A percentile compares a stretch with the other conserved stretches of the same genome.
Evolutionary conservation across 2,797 vertebrate genomes (phyloP).

Genomic region (Sebastes taczanowskii): DNA sequence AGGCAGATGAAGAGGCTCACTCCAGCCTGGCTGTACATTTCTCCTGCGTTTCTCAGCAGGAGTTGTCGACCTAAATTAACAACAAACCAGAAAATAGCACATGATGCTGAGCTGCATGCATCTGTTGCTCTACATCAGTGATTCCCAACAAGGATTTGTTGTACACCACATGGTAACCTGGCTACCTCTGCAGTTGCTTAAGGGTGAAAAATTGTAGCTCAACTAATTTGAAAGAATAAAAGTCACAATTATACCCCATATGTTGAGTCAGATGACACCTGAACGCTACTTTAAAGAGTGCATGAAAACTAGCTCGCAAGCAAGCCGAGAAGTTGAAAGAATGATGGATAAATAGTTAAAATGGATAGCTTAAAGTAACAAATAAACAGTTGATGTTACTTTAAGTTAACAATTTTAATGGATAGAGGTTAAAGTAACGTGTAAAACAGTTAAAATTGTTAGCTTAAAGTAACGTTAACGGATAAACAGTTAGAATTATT

Average conservation of each 20-base stretch:
- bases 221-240: not conserved
- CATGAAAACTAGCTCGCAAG: not conserved
- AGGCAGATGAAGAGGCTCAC: slow-evolving; percentile 6
- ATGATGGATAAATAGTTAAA: not conserved
- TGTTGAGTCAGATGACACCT: not conserved
- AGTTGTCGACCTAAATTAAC: not conserved
- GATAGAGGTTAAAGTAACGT: not conserved
- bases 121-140: not conserved
- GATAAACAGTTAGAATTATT: not conserved
- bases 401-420: not conserved
- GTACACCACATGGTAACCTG: not conserved
- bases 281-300: not conserved
- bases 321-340: not conserved
- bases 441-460: not conserved
- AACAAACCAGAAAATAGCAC: not conserved
- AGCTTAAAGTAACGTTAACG: not conserved
- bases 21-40: slow-evolving; percentile 30
- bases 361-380: not conserved
- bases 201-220: not conserved
- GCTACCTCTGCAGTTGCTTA: not conserved
- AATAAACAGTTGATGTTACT: not conserved
- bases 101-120: not conserved
- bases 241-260: not conserved
- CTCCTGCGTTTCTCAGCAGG: not conserved
- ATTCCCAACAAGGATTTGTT: not conserved